Base-by-base conservation (phyloP, 2,888 invertebrate species). In the Trachelus iudaicus region DNA sequence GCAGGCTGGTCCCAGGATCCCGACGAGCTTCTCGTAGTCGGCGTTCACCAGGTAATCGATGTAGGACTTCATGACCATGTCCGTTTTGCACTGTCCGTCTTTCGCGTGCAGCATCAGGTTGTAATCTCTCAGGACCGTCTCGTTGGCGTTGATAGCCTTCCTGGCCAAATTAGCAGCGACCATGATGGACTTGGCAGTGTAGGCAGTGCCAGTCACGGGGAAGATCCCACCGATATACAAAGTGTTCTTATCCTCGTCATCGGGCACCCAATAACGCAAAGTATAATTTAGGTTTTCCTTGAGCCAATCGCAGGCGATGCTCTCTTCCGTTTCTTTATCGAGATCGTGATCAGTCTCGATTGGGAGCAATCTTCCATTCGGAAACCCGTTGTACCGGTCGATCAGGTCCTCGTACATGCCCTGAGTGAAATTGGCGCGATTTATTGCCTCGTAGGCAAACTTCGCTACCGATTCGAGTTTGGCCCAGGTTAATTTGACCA, bases 1-100 rank as follows among this genome's bases (percentile, higher is more conserved):
- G 86, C 96, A 97, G 0, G 95, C 96, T 0, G 96, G 96, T 11
- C 97, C 96, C 74, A 96, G 88, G 1, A 97, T 94, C 0, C 96
- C 97, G 79, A 95, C 93, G 80, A 96, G 91, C 75, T 93, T 93
- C 69, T 92, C 90, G 81, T 94, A 94, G 69, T 92, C 90, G 77
- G 93, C 92, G 76, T 92, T 91, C 12, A 93, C 92, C 77, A 95
- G 94, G 87, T 94, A 95, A 81, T 95, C 94, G 77, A 96, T 96
- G 89, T 96, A 96, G 0, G 94, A 93, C 82, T 94, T 95, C 94
- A 96, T 95, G 0, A 96, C 96, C 82, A 93, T 92, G 87, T 96
- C 96, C 0, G 96, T 92, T 78, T 94, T 93, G 88, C 96, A 97
- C 82, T 94, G 93, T 0, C 96, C 96, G 86, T 96, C 94, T 73